phyloP scores from a whole-genome alignment of 2,113 vertebrate species.

The Callipepla squamata region DNA sequence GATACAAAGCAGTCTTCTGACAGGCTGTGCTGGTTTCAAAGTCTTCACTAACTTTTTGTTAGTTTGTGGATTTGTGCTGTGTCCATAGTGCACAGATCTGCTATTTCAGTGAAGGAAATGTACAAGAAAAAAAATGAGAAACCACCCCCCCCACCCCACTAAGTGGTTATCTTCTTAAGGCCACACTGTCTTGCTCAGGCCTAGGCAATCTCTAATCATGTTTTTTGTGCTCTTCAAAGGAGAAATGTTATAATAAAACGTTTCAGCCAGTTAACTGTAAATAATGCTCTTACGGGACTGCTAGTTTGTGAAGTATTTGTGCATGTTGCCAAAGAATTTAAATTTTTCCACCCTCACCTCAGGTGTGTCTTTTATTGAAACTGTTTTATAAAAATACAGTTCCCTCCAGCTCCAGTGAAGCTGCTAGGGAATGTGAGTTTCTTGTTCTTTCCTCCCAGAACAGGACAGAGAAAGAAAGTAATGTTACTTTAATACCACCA shows the following conservation, averaged over 20 bases:
- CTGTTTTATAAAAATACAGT: background rate
- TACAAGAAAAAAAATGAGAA: background rate
- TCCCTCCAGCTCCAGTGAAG: background rate
- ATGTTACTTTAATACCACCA: background rate
- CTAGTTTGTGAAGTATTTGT: background rate
- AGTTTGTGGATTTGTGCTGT: background rate
- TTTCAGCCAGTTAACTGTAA: background rate
- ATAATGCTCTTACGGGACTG: background rate
- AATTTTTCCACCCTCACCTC: background rate
- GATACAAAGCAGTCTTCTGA: background rate
- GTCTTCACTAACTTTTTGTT: background rate
- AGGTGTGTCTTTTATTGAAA: background rate
- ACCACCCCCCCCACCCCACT: background rate
- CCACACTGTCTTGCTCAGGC: conserved; percentile 11
- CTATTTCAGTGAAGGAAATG: background rate
- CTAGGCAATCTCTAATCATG: background rate
- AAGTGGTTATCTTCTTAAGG: conserved; percentile 51
- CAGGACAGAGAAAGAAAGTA: background rate
- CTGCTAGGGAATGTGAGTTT: background rate
- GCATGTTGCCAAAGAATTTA: background rate
- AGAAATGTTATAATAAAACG: background rate
- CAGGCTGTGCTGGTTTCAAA: background rate
- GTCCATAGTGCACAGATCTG: background rate
- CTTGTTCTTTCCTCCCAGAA: background rate
- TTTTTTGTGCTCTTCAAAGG: conserved; percentile 52